phyloP scores from a whole-genome alignment of 30 jellyfish, hydroid and myxozoan species.

The Nemopilema nomurai region DNA sequence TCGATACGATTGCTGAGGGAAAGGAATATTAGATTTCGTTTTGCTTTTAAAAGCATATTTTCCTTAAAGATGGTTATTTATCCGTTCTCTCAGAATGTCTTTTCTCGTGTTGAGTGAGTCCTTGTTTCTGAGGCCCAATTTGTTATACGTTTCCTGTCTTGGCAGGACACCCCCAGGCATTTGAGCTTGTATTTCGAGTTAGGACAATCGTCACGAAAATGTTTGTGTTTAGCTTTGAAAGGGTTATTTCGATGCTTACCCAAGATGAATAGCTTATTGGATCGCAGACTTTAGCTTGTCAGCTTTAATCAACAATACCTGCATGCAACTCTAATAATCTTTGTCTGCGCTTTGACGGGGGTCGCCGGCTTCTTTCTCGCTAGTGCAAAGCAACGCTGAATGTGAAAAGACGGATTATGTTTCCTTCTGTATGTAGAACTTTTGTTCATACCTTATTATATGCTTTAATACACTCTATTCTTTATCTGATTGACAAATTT shows the following conservation, averaged over 20 bases:
- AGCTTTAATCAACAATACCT: not conserved
- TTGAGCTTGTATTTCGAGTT: not conserved
- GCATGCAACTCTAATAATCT: conserved; percentile 6
- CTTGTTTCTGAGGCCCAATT: no score
- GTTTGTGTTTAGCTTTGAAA: not conserved
- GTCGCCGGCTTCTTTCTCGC: not conserved
- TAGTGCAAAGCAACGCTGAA: not conserved
- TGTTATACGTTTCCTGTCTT: not conserved
- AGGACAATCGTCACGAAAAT: not conserved
- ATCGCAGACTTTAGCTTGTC: not conserved
- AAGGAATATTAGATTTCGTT: not conserved
- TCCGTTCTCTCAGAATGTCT: no score
- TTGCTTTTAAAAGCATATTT: no score
- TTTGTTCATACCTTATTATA: not conserved
- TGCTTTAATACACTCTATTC: not conserved
- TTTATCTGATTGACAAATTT: not conserved
- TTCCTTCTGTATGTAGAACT: not conserved
- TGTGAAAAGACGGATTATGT: not conserved
- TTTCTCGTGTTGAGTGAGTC: no score
- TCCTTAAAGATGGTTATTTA: not conserved
- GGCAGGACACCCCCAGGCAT: not conserved
- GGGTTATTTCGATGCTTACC: not conserved
- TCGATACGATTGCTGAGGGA: no score
- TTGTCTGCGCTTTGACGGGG: conserved; percentile 20
- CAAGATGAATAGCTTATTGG: not conserved